Evolutionary conservation across 2,888 invertebrate genomes (phyloP).

Genomic region (Hartigia nigra): DNA sequence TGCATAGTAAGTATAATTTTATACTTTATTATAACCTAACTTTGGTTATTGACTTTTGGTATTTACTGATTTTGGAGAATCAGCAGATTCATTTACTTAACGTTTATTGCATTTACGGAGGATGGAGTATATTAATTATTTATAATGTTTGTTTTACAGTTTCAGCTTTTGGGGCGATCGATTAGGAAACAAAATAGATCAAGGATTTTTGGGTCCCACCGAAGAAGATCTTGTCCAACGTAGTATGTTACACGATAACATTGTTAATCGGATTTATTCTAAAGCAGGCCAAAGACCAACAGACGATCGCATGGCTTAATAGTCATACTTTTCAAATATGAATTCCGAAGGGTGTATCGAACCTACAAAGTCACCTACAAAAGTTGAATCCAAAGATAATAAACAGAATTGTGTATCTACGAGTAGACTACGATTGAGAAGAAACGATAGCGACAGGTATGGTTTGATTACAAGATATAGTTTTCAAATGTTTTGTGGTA

Average conservation of each 20-base stretch:
- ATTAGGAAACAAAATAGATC: not conserved
- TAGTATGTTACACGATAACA: not conserved
- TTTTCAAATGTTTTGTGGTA: not conserved
- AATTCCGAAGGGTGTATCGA: not conserved
- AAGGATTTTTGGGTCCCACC: not conserved
- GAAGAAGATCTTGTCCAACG: not conserved
- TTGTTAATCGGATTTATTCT: not conserved
- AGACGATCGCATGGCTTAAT: not conserved
- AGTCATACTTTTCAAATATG: not conserved
- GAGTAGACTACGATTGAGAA: slow-evolving; percentile 22
- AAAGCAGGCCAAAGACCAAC: not conserved
- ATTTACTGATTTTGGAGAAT: not conserved
- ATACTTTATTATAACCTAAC: not conserved
- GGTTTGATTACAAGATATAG: not conserved
- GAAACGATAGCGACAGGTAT: slow-evolving; percentile 26
- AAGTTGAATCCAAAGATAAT: slow-evolving; percentile 3
- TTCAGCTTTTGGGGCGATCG: not conserved
- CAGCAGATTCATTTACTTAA: not conserved
- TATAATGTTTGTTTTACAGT: not conserved
- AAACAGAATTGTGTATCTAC: not conserved
- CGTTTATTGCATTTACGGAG: not conserved
- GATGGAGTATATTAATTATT: not conserved
- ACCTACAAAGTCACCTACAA: not conserved
- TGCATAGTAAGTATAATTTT: slow-evolving; percentile 1
- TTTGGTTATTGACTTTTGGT: not conserved